phyloP scores from a whole-genome alignment of 2,113 vertebrate genomes.

The Amazona vittata region DNA sequence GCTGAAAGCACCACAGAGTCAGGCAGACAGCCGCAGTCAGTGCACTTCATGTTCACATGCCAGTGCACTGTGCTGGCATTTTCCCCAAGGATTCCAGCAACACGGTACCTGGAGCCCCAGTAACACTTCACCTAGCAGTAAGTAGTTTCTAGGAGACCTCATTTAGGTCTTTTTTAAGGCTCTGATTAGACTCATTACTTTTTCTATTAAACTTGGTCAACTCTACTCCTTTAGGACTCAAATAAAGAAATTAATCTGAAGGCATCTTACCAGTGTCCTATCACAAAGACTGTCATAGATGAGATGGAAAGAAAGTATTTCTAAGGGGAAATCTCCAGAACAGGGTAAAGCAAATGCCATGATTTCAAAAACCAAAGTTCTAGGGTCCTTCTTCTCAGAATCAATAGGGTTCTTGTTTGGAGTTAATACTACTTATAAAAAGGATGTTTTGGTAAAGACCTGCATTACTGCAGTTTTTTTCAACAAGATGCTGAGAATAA shows the following conservation, averaged over 20 bases:
- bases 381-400: background rate
- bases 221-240: background rate
- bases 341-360: background rate
- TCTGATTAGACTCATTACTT: background rate
- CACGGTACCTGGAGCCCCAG: background rate
- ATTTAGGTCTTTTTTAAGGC: background rate
- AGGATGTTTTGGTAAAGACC: background rate
- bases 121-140: background rate
- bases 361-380: background rate
- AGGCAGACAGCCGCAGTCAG: background rate
- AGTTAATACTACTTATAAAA: background rate
- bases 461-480: background rate
- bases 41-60: background rate
- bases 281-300: background rate
- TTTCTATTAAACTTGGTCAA: background rate
- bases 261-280: background rate
- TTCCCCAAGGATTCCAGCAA: background rate
- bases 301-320: background rate
- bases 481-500: slow-evolving; percentile 30
- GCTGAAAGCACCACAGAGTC: background rate
- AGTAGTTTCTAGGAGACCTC: background rate
- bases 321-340: too few species aligned
- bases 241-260: background rate
- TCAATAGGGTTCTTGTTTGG: background rate
- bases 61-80: background rate